Evolutionary conservation across 2,888 invertebrate genomes (phyloP).

Genomic region (Creontiades dilutus): DNA sequence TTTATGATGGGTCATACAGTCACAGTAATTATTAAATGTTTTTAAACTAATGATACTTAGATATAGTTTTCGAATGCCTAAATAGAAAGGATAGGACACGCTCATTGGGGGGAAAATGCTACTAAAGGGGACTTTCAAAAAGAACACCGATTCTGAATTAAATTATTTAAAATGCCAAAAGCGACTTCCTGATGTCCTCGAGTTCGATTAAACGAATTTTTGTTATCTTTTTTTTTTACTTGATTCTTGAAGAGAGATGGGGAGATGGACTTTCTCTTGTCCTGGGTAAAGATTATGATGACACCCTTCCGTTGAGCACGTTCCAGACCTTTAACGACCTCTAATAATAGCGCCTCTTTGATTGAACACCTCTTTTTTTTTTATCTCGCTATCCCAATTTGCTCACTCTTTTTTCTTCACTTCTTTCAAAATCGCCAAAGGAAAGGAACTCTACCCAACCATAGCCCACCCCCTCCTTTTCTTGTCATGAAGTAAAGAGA

Average conservation of each 20-base stretch:
- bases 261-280: not conserved
- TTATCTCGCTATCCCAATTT: not conserved
- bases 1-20: too few relatives aligned
- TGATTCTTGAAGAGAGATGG: not conserved
- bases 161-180: not conserved
- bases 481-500: constrained; percentile 26
- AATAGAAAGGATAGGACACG: too few relatives aligned
- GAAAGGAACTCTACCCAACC: not conserved
- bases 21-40: too few relatives aligned
- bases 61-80: too few relatives aligned
- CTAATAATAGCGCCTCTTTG: constrained; percentile 54
- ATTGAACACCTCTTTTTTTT: constrained; percentile 55
- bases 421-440: not conserved
- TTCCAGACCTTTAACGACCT: constrained; percentile 37
- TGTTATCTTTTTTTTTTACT: not conserved
- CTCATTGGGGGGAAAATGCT: too few relatives aligned
- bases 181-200: not conserved
- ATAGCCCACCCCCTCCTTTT: not conserved
- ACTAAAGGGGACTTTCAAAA: too few relatives aligned
- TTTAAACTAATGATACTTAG: too few relatives aligned
- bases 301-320: constrained; percentile 50
- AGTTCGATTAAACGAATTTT: not conserved
- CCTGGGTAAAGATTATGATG: constrained; percentile 16
- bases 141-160: too few relatives aligned
- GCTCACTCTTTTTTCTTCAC: constrained; percentile 28